Conservation (phyloP, 2,888 invertebrate genomes). For the Drosophila falleni region DNA sequence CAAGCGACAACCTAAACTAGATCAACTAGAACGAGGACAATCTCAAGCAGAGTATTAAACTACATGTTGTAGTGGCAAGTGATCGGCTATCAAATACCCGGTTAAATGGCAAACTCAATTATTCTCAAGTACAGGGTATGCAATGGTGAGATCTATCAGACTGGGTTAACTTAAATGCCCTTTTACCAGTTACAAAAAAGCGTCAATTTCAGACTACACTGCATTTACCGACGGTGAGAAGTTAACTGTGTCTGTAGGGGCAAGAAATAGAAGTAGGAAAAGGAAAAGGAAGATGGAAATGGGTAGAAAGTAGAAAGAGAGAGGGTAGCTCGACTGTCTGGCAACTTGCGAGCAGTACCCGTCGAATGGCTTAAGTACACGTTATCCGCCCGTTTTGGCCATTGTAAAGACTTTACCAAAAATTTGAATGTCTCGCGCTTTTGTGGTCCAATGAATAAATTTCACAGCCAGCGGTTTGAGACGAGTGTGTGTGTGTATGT, state of each 20-base stretch:
- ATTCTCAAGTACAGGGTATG: neutral
- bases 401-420: slow-evolving; percentile 20
- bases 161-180: slow-evolving; percentile 5
- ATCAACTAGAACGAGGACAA: slow-evolving; percentile 55
- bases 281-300: neutral
- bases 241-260: neutral
- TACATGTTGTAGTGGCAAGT: neutral
- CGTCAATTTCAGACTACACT: slow-evolving; percentile 1
- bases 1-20: slow-evolving; percentile 43
- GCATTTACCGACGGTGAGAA: neutral
- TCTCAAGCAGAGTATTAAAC: neutral
- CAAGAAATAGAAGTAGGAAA: neutral
- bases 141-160: no score
- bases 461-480: slow-evolving; percentile 48
- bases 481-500: slow-evolving; percentile 12
- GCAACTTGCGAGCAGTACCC: slow-evolving; percentile 26
- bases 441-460: slow-evolving; percentile 67
- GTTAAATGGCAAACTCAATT: no score
- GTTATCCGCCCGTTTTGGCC: slow-evolving; percentile 59
- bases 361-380: slow-evolving; percentile 64
- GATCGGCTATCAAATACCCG: neutral
- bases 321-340: slow-evolving; percentile 32
- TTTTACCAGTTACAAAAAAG: neutral
- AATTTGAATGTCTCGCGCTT: slow-evolving; percentile 47
- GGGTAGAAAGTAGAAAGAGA: no score